Evolutionary conservation across 2,113 vertebrate genomes (phyloP), one percentile per base, ranked within the genome.

Genomic region (Variabilichromis moorii): DNA sequence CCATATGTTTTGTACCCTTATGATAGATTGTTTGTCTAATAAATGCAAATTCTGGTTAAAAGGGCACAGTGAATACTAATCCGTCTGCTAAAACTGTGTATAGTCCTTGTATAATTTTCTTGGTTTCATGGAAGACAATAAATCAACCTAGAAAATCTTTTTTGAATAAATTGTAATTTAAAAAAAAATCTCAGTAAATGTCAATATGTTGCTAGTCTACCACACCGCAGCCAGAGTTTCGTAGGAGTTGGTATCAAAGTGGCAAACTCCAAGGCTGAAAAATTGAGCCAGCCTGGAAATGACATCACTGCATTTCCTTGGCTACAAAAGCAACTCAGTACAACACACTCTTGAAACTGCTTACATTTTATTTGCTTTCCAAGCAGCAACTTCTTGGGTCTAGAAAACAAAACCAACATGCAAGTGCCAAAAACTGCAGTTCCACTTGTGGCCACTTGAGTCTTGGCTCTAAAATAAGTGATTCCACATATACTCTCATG

Each of bases 1-100:
- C 26, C 35, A 37, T 57, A 9, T 13, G 5, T n/a, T 26, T 33
- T 21, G 17, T 51, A 21, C 13, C 16, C 11, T 5, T 42, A 57
- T 42, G 9, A 26, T 28, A 19, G 37, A 45, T 50, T 50, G 17
- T 76, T 31, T 47, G 6, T 8, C 10, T 51, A 50, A 78, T 78
- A 78, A 50, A 78, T 78, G 71, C 42, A 78, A 78, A 78, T 78
- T 78, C 35, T 50, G 26, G 24, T 76, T 76, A 14, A 76, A 76
- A 59, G 54, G 37, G 37, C 19, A 83, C 19, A 31, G 0, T 5
- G 33, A 61, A 17, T 9, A 71, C 21, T 28, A 81, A 61, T 50
- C 53, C 4, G 9, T 37, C 35, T 81, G 79, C 42, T 50, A 78
- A 78, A 78, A 50, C 71, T 31, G n/a, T 71, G 68, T 31, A 50